Conservation (phyloP, 1,140 invertebrate species). For the Drosophila novamexicana region DNA sequence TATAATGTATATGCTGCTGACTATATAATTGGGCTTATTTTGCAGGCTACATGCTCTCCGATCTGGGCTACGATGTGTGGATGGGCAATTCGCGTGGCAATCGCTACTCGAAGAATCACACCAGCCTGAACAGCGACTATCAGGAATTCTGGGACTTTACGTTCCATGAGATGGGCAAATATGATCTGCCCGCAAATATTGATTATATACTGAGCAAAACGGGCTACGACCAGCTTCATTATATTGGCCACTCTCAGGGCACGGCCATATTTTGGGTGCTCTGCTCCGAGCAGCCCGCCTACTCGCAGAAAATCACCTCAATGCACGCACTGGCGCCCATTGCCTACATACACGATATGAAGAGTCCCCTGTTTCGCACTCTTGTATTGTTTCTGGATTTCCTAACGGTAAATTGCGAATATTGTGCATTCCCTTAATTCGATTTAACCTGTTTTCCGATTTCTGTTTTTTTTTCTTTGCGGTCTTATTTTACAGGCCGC, state of each 20-base stretch:
- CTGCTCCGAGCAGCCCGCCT: slow-evolving; percentile 87
- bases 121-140: slow-evolving; percentile 86
- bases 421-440: slow-evolving; percentile 24
- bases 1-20: background rate
- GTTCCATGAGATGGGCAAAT: slow-evolving; percentile 91
- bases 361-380: slow-evolving; percentile 85
- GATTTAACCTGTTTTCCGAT: slow-evolving; percentile 12
- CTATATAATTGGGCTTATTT: background rate
- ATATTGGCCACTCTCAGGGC: slow-evolving; percentile 89
- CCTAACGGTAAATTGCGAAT: slow-evolving; percentile 61
- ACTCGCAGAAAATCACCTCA: slow-evolving; percentile 87
- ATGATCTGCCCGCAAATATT: slow-evolving; percentile 91
- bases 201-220: slow-evolving; percentile 89
- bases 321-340: slow-evolving; percentile 89
- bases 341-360: slow-evolving; percentile 86
- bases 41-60: slow-evolving; percentile 84
- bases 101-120: slow-evolving; percentile 87
- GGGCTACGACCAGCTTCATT: slow-evolving; percentile 86
- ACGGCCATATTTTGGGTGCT: slow-evolving; percentile 88
- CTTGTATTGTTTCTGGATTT: slow-evolving; percentile 74
- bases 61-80: slow-evolving; percentile 90
- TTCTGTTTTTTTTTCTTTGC: slow-evolving; percentile 2
- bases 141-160: slow-evolving; percentile 91
- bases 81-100: slow-evolving; percentile 89
- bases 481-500: slow-evolving; percentile 77